phyloP scores from a whole-genome alignment of 1,140 invertebrate genomes.

The Drosophila tropicalis region DNA sequence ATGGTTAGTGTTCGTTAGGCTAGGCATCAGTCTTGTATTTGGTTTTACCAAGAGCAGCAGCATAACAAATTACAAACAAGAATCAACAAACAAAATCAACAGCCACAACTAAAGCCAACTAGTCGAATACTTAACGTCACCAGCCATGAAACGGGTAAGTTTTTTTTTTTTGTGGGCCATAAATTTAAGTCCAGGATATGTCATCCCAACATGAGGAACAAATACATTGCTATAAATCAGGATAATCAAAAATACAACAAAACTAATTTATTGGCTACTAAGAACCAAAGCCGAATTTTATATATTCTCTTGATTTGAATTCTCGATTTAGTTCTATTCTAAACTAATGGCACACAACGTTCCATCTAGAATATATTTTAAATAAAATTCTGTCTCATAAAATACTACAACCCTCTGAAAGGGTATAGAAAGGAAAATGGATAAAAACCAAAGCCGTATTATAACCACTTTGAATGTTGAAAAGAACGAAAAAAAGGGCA shows the following conservation, averaged over 20 bases:
- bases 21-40: conserved; percentile 57
- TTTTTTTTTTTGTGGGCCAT: conserved; percentile 39
- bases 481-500: background rate
- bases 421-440: background rate
- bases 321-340: too few species aligned
- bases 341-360: too few species aligned
- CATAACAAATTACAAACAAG: conserved; percentile 51
- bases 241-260: conserved; percentile 68
- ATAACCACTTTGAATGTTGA: conserved; percentile 9
- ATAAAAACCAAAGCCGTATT: conserved; percentile 1
- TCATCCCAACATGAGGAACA: conserved; percentile 21
- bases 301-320: background rate
- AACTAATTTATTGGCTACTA: conserved; percentile 36
- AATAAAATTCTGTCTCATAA: background rate
- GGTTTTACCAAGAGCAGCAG: conserved; percentile 42
- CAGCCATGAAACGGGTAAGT: conserved; percentile 75
- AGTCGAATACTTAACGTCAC: conserved; percentile 69
- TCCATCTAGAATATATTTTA: too few species aligned
- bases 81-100: conserved; percentile 9
- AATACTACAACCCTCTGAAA: background rate
- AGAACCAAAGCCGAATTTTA: background rate
- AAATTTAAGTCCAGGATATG: conserved; percentile 49
- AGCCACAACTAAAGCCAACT: conserved; percentile 44
- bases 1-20: conserved; percentile 33
- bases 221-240: conserved; percentile 69